Base-by-base conservation (phyloP, 2,888 invertebrate genomes). In the Ectropis crepuscularia region DNA sequence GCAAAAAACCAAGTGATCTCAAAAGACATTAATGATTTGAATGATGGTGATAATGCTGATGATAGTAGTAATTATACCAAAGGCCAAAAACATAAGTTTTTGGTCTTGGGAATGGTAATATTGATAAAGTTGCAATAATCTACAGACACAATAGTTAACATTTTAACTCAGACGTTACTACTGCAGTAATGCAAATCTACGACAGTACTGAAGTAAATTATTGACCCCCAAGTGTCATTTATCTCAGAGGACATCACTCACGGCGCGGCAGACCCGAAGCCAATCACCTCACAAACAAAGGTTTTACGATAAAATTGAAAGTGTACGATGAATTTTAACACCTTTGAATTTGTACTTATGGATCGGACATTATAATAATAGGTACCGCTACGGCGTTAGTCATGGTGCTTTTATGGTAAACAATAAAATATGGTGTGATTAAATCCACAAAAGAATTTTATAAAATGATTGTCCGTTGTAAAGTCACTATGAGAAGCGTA, bases 271-370 rank as follows among this genome's bases (percentile, higher is more conserved):
- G 66, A 60, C 41, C 7, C 51, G 64, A 53, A 76, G 81, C 71
- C 86, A 85, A 78, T 83, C 83, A 87, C 87, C 87, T 77, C 72
- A 38, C 61, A 75, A 80, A 87, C 88, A 89, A 89, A 88, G 86
- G 82, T 80, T 71, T 77, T 71, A 73, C 79, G 76, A 80, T 79
- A 80, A 85, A 84, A 85, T 79, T 77, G 84, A 85, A 85, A 86
- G 83, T 78, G 73, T 83, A 81, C 77, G 73, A 72, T 81, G 85
- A 86, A 87, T 88, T 77, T 85, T 86, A 88, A 89, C 85, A 82
- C 83, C 76, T 80, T 76, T 70, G 63, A 75, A 78, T 78, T 76
- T 72, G 74, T 75, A 63, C 60, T 61, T 61, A 61, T 49, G 71
- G 54, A 48, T 54, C 42, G 62, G 45, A 49, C 58, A 69, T 69